These are phyloP conservation scores for Perognathus longimembris DNA, from an alignment of 2,113 vertebrate genomes.

Conservation along the genomic window DNA sequence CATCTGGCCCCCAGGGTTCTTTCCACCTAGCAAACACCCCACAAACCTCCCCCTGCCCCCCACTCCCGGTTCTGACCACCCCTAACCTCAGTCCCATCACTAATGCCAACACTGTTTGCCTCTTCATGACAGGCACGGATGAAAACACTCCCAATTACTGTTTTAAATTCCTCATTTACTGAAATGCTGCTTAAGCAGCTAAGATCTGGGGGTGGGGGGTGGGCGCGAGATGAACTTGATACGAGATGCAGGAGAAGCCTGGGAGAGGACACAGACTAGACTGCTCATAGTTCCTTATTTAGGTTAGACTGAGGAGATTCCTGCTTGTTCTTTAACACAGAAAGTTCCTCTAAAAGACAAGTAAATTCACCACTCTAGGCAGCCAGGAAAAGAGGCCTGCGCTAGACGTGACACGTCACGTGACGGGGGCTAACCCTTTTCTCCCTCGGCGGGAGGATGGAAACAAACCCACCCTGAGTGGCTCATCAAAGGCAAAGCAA, in stretches of 20 bases:
- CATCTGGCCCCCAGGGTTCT: too few relatives aligned
- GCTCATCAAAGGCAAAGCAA: not conserved
- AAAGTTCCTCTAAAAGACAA: not conserved
- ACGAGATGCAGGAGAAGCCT: not conserved
- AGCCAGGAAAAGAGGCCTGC: not conserved
- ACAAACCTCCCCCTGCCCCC: not conserved
- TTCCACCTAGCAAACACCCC: not conserved
- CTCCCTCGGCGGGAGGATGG: not conserved
- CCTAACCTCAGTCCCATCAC: not conserved
- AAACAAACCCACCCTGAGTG: not conserved
- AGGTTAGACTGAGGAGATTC: not conserved
- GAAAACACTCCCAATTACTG: not conserved
- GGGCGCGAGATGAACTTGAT: too few relatives aligned
- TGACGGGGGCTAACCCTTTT: fast-evolving
- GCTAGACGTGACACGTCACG: fast-evolving
- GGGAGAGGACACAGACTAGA: not conserved
- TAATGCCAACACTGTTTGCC: not conserved
- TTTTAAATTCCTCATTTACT: not conserved
- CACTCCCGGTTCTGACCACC: not conserved
- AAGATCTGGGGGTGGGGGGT: too few relatives aligned
- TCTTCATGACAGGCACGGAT: not conserved
- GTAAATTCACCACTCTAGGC: not conserved
- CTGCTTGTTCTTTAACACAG: not conserved
- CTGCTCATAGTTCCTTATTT: not conserved
- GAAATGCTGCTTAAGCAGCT: not conserved